phyloP scores from a whole-genome alignment of 1,140 invertebrate genomes.

The Aricia agestis region DNA sequence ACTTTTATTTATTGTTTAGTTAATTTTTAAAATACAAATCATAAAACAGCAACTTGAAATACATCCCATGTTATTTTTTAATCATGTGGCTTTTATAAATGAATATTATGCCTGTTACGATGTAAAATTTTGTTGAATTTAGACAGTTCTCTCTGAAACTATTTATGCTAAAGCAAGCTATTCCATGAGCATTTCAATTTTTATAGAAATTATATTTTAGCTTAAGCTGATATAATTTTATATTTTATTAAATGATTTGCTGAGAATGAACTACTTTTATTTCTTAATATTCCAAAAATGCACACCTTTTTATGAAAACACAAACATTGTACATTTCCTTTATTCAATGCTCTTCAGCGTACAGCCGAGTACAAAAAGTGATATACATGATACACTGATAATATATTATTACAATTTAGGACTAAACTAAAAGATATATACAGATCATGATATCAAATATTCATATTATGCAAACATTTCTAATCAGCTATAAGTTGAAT shows the following conservation, averaged over 20 bases:
- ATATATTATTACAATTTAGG: constrained; percentile 2
- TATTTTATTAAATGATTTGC: constrained; percentile 12
- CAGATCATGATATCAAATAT: background rate
- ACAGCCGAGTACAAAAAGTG: constrained; percentile 11
- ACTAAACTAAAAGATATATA: constrained; percentile 7
- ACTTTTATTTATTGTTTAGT: too few species aligned
- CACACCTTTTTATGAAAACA: background rate
- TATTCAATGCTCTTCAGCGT: background rate
- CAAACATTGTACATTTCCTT: background rate
- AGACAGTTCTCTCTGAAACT: background rate
- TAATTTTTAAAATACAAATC: too few species aligned
- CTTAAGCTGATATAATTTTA: background rate
- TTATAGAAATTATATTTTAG: constrained; percentile 4
- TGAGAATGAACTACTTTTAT: background rate
- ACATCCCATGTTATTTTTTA: constrained; percentile 24
- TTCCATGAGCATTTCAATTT: constrained; percentile 9
- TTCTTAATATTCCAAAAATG: background rate
- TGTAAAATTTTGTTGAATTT: constrained; percentile 36
- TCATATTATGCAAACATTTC: background rate
- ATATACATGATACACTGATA: background rate
- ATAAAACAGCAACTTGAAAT: background rate
- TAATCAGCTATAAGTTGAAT: too few species aligned
- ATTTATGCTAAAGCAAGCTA: background rate
- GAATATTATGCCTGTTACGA: too few species aligned
- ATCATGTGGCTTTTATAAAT: constrained; percentile 43